Evolutionary conservation across 2,113 vertebrate genomes (phyloP).

Genomic region (Melospiza georgiana): DNA sequence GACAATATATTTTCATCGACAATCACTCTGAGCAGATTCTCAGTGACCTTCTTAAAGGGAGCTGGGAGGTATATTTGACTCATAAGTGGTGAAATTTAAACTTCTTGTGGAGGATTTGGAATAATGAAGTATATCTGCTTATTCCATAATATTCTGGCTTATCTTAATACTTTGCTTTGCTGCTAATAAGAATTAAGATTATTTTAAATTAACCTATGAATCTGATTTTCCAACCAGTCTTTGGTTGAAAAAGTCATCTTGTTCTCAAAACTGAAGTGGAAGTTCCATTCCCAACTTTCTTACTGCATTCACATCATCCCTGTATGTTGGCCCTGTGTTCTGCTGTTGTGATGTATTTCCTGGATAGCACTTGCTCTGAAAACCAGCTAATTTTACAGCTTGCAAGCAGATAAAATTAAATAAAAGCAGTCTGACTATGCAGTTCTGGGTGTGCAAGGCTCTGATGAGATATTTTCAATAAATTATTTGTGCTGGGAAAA

Average conservation of each 20-base stretch:
- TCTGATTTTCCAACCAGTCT: slow-evolving; percentile 1
- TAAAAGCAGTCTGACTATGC: not conserved
- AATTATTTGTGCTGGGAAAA: not conserved
- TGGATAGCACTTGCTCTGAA: not conserved
- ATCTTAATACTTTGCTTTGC: slow-evolving; percentile 24
- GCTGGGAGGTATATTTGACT: slow-evolving; percentile 13
- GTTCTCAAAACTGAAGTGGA: not conserved
- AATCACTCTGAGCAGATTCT: not conserved
- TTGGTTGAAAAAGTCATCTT: not conserved
- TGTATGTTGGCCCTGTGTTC: not conserved
- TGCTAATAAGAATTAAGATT: slow-evolving; percentile 5
- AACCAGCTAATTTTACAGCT: not conserved
- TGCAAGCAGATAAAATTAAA: not conserved
- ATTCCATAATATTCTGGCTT: slow-evolving; percentile 20
- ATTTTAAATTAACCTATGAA: not conserved
- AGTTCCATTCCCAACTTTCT: not conserved
- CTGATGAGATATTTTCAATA: not conserved
- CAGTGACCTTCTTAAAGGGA: slow-evolving; percentile 36
- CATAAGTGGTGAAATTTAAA: slow-evolving; percentile 12
- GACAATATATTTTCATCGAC: not conserved
- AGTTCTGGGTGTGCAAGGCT: not conserved
- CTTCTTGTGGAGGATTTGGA: slow-evolving; percentile 34
- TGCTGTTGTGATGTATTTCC: not conserved
- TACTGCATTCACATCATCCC: not conserved
- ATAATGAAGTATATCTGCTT: slow-evolving; percentile 45